Base-by-base conservation (phyloP, 2,888 invertebrate genomes). In the Poecilobothrus nobilitatus region DNA sequence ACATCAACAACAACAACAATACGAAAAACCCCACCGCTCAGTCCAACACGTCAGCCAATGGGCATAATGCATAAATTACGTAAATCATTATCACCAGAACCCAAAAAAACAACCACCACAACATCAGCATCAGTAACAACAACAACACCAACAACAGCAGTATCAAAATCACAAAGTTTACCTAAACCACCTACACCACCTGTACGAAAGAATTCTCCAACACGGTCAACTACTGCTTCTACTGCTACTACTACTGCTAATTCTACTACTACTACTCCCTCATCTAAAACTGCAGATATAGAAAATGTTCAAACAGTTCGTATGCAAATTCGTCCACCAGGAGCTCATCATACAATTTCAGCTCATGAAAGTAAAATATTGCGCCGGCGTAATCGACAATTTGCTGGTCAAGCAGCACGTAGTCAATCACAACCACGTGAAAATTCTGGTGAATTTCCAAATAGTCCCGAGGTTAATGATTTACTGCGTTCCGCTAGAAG, bases 341-440 rank as follows among this genome's bases (percentile, higher is more conserved):
- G 76, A 8, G 7, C 53, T n/a, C 53, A 53, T 2, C 53, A 53
- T 53, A 70, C 75, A 0, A 72, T 77, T 72, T 79, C 80, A 6
- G 79, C 79, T 0, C 81, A 81, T 70, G 80, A 81, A 68, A 81
- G 80, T 70, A 82, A 82, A 73, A 82, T 82, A 20, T 68, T 82
- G 18, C 75, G 79, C 0, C 72, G 80, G 12, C 77, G 81, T 20
- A 80, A 82, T 71, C 80, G 80, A 70, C 75, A 72, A 6, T 78
- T 81, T 67, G 77, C 77, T 10, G 78, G 78, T 27, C 68, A 76
- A 0, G 80, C 81, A 0, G 84, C 86, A 69, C 75, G 81, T 3
- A 81, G 81, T 75, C 81, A 73, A 0, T 82, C 82, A 3, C 79
- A 79, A 71, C 81, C 81, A 1, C 74, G 81, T 1, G 67, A 69